These are phyloP conservation scores for Octopus sinensis DNA, from an alignment of 1,140 invertebrate species.

Conservation along the genomic window DNA sequence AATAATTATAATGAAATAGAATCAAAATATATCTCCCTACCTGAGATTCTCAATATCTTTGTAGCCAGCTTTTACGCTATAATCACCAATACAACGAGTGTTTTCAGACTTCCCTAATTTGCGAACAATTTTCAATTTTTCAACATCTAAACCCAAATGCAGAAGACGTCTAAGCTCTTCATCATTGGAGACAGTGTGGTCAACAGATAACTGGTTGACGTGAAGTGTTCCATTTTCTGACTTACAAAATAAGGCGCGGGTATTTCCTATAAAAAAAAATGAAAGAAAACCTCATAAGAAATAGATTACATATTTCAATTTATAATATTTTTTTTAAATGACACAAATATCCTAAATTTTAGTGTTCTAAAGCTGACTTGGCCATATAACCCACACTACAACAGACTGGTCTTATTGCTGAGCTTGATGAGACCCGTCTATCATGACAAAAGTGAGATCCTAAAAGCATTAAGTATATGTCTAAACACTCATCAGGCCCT, in stretches of 20 bases:
- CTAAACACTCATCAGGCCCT: no score
- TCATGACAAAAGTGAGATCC: no score
- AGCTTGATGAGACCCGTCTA: no score
- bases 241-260: slow-evolving; percentile 75
- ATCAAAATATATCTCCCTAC: slow-evolving; percentile 29
- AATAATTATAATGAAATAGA: not conserved
- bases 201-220: slow-evolving; percentile 76
- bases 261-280: slow-evolving; percentile 60
- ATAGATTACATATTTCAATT: no score
- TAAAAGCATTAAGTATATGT: no score
- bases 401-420: no score
- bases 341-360: no score
- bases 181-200: slow-evolving; percentile 80
- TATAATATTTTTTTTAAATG: no score
- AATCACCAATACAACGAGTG: slow-evolving; percentile 81
- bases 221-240: slow-evolving; percentile 77
- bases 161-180: slow-evolving; percentile 75
- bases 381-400: no score
- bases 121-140: slow-evolving; percentile 60
- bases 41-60: slow-evolving; percentile 72
- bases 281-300: not conserved
- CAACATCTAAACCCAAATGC: slow-evolving; percentile 66
- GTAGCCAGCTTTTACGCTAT: slow-evolving; percentile 81
- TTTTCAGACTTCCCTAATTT: slow-evolving; percentile 61
- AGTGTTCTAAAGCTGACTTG: no score